A percentile compares a stretch with the other conserved stretches of the same genome.
These are phyloP conservation scores for Brachypteracias leptosomus DNA, from an alignment of 2,113 vertebrate genomes.

Conservation along the genomic window DNA sequence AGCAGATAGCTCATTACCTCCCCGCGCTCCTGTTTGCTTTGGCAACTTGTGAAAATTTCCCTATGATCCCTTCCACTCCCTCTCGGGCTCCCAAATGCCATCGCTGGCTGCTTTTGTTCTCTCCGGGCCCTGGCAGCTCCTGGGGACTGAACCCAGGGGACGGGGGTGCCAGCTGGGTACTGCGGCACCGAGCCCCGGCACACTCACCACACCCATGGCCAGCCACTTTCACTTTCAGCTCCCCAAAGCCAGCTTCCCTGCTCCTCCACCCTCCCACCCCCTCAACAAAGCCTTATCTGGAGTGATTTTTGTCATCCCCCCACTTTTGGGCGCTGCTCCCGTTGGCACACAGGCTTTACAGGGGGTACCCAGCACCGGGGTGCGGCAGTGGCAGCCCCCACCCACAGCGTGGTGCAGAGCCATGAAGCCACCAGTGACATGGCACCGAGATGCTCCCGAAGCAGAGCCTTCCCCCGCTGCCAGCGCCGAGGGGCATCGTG, in stretches of 20 bases:
- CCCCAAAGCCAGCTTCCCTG: not conserved
- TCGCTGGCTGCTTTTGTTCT: not conserved
- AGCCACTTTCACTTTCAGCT: constrained; percentile 16
- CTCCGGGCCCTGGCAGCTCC: not conserved
- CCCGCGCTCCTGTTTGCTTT: not conserved
- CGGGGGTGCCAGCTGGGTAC: not conserved
- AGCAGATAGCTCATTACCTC: not conserved
- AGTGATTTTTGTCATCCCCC: not conserved
- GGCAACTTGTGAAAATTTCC: constrained; percentile 18
- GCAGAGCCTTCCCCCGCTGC: not conserved
- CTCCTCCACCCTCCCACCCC: not conserved
- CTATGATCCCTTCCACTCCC: not conserved
- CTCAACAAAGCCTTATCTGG: not conserved
- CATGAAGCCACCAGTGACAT: fast-evolving
- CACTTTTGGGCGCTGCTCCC: not conserved
- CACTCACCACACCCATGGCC: not conserved
- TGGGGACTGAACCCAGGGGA: not conserved
- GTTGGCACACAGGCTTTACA: fast-evolving
- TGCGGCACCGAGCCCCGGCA: fast-evolving
- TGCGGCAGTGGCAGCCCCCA: too few species aligned
- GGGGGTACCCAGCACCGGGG: not conserved
- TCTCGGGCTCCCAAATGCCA: not conserved
- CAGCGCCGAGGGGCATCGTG: fast-evolving
- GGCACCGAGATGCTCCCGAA: not conserved
- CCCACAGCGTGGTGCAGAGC: too few species aligned